Conservation (phyloP, 2,113 vertebrate species). For the Ctenodactylus gundi region DNA sequence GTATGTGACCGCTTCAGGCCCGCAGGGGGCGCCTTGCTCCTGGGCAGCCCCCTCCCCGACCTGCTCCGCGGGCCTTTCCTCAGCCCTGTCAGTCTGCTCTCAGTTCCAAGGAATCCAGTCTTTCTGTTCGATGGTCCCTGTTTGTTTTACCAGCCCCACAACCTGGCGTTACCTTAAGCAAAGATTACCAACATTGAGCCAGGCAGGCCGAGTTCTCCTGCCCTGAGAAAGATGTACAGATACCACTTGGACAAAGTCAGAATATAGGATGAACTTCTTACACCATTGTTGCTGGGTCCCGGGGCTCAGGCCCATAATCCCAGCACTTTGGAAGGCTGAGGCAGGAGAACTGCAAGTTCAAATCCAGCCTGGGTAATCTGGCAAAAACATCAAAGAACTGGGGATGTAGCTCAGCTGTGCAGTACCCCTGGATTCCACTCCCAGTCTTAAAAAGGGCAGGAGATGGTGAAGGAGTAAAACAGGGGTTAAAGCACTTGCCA, state of each 20-base stretch:
- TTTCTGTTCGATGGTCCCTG: not conserved
- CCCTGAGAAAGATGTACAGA: not conserved
- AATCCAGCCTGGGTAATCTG: not conserved
- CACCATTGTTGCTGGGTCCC: not conserved
- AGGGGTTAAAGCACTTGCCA: too few relatives aligned
- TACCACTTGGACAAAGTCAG: not conserved
- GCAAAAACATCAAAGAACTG: not conserved
- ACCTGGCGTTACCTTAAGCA: not conserved
- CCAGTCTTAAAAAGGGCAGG: not conserved
- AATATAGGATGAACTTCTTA: accelerated
- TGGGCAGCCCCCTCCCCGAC: not conserved
- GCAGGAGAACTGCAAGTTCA: not conserved
- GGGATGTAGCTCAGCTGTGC: not conserved
- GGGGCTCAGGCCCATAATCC: not conserved
- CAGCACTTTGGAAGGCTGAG: not conserved
- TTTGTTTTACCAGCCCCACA: not conserved
- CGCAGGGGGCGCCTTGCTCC: not conserved
- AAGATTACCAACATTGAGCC: not conserved
- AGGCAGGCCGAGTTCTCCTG: not conserved
- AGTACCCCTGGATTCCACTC: not conserved
- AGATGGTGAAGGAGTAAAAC: too few relatives aligned
- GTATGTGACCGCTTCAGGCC: not conserved
- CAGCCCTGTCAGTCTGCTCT: too few relatives aligned
- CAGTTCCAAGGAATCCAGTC: not conserved
- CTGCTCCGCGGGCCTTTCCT: accelerated